These are phyloP conservation scores for Agrochola macilenta DNA, from an alignment of 2,888 invertebrate genomes.

Conservation along the genomic window DNA sequence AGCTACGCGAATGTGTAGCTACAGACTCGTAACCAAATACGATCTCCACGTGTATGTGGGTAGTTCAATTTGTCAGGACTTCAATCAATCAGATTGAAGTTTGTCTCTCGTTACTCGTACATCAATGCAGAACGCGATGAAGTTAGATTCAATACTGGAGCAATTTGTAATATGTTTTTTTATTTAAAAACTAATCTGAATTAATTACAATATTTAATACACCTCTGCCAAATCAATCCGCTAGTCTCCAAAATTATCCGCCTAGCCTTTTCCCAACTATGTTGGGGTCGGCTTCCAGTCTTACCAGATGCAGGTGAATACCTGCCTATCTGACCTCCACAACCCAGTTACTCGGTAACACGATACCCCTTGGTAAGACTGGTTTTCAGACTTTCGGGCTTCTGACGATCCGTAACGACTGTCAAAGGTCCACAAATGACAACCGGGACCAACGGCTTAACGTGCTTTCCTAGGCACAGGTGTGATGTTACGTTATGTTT, in stretches of 20 bases:
- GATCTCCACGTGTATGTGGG: not conserved
- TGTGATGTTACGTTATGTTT: not conserved
- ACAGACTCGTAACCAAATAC: conserved; percentile 9
- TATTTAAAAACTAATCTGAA: not conserved
- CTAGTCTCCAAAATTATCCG: too few relatives aligned
- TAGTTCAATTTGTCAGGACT: not conserved
- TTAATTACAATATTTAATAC: not conserved
- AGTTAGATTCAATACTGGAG: not conserved
- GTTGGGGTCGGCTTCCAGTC: too few relatives aligned
- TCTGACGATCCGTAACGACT: too few relatives aligned
- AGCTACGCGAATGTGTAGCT: not conserved
- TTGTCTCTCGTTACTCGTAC: not conserved
- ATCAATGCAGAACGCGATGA: not conserved
- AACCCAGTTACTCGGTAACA: too few relatives aligned
- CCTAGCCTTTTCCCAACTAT: too few relatives aligned
- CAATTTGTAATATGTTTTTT: not conserved
- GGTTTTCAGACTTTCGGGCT: too few relatives aligned
- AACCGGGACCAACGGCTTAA: too few relatives aligned
- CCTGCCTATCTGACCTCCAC: too few relatives aligned
- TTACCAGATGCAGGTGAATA: too few relatives aligned
- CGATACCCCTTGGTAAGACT: too few relatives aligned
- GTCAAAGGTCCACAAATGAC: too few relatives aligned
- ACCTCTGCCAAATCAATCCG: too few relatives aligned
- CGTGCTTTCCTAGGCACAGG: not conserved
- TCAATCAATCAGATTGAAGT: conserved; percentile 3